Evolutionary conservation across 2,888 invertebrate genomes (phyloP).

Genomic region (Altica lythri): DNA sequence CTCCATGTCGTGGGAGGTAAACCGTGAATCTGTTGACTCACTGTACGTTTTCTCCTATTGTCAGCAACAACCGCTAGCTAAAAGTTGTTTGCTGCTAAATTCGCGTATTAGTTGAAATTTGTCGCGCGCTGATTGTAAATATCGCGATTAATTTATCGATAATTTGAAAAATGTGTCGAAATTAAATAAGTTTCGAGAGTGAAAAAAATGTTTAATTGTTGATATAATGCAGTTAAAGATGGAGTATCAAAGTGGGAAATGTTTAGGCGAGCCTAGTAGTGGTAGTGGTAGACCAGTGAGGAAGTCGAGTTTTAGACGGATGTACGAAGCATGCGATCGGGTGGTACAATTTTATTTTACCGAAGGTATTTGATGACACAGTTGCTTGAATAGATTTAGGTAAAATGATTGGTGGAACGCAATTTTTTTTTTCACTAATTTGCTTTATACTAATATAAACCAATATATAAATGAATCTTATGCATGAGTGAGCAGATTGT

Average conservation of each 20-base stretch:
- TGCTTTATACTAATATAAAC: too few species aligned
- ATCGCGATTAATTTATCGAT: not conserved
- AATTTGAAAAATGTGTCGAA: constrained; percentile 8
- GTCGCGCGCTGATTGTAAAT: constrained; percentile 9
- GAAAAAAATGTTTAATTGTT: too few species aligned
- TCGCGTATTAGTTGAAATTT: constrained; percentile 15
- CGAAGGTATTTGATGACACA: constrained; percentile 36
- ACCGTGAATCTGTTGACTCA: constrained; percentile 25
- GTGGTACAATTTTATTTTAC: constrained; percentile 43
- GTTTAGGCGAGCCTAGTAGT: not conserved
- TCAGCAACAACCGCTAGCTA: constrained; percentile 14
- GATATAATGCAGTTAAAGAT: constrained; percentile 7
- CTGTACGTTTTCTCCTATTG: constrained; percentile 24
- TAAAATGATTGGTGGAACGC: too few species aligned
- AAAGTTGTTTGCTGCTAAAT: constrained; percentile 9
- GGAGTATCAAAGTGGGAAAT: constrained; percentile 21
- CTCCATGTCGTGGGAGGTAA: constrained; percentile 21
- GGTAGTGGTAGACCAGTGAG: constrained; percentile 33
- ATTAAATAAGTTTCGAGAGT: too few species aligned
- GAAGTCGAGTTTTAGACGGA: constrained; percentile 45
- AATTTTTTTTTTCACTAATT: too few species aligned
- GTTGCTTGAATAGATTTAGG: not conserved
- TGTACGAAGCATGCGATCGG: constrained; percentile 43
- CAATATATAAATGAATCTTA: too few species aligned
- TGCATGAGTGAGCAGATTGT: too few species aligned